Conservation (phyloP, 2,797 vertebrate genomes). For the Rhinoraja longicauda region DNA sequence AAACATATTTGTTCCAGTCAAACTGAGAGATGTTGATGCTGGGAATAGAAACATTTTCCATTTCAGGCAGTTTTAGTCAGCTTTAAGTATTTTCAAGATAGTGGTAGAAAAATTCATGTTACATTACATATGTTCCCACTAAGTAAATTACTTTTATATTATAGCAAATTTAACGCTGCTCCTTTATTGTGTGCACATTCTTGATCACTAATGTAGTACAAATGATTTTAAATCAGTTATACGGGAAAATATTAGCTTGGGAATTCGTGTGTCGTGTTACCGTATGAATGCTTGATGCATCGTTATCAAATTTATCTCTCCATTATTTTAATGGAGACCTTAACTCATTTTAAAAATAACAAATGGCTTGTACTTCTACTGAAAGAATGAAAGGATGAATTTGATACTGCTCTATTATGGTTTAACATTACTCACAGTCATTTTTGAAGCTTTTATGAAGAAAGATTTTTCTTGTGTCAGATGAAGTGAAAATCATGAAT, state of each 20-base stretch:
- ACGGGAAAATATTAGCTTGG: conserved; percentile 16
- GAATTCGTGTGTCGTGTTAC: neutral
- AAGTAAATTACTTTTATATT: conserved; percentile 1
- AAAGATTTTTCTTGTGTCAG: neutral
- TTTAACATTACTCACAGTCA: neutral
- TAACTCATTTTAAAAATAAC: neutral
- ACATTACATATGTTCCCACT: conserved; percentile 16
- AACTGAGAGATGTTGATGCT: neutral
- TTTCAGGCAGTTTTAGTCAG: neutral
- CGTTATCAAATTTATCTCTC: conserved; percentile 6
- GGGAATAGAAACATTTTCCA: neutral
- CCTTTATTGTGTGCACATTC: neutral
- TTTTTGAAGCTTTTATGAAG: neutral
- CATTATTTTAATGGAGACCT: conserved; percentile 23
- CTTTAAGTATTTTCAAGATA: neutral
- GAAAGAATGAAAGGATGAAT: neutral
- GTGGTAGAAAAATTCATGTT: neutral
- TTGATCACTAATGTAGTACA: neutral
- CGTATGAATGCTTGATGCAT: neutral
- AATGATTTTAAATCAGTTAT: conserved; percentile 3
- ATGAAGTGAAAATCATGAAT: conserved; percentile 17
- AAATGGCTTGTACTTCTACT: neutral
- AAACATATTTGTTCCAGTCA: neutral
- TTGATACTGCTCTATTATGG: neutral
- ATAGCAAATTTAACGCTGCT: neutral